Evolutionary conservation across 2,113 vertebrate species (phyloP), one percentile per base, ranked within the genome.

Genomic region (Tonatia bakeri): DNA sequence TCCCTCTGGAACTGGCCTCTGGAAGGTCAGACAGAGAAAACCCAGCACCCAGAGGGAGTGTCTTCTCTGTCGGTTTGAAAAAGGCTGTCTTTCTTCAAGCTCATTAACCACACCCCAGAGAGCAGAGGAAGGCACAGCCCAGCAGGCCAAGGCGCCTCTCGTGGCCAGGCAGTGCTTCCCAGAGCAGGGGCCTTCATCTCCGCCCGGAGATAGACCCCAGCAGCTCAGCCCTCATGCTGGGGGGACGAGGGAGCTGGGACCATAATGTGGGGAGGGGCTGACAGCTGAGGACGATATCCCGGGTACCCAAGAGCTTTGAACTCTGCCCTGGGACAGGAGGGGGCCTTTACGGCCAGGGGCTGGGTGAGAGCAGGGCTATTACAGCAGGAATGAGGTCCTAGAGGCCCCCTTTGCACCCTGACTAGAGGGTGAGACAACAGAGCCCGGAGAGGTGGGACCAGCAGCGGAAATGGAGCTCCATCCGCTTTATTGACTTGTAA

Each of bases 341-440:
- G 98, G 98, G 98, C 98, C 98, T 99, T 99, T 99, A 99, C 99
- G 99, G 98, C 98, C 96, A 0, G 76, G 94, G 98, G 97, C 98
- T 97, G 98, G 98, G 98, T 99, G 99, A 99, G 99, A 99, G 99
- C 98, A 97, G 98, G 99, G 98, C 98, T 99, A 99, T 99, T 99
- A 99, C 98, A 98, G 99, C 98, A 98, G 99, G 99, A 99, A 99
- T 98, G 98, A 99, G 99, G 99, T 99, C 99, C 98, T 2, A 50
- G 15, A 8, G 1, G 28, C 7, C 91, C 85, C 31, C 67, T 65
- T 24, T 31, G 69, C 75, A 59, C 94, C 81, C 92, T 91, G 97
- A 61, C 95, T 80, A 52, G 92, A 56, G 93, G 94, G 96, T 97
- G 96, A 98, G 98, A 94, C 80, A 95, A 94, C 98, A 97, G 98